Evolutionary conservation across 2,888 invertebrate genomes (phyloP).

Genomic region (Xanthorhoe designata): DNA sequence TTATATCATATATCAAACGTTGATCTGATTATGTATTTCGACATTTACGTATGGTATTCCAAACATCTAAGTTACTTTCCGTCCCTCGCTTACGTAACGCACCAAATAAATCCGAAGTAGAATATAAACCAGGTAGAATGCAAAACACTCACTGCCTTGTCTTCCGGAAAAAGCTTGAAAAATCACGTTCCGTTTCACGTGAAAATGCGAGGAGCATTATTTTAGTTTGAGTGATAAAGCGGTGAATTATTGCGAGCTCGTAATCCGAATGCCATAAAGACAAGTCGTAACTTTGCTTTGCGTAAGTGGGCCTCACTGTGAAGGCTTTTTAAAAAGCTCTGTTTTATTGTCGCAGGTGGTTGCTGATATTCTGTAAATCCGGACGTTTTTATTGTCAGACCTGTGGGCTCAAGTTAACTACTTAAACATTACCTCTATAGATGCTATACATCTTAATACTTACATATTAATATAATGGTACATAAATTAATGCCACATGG

Average conservation of each 20-base stretch:
- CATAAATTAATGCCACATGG: too few relatives aligned
- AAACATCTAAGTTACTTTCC: constrained; percentile 3
- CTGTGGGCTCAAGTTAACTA: not conserved
- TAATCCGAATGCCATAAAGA: constrained; percentile 43
- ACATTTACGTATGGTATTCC: not conserved
- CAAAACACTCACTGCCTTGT: constrained; percentile 9
- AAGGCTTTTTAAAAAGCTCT: constrained; percentile 38
- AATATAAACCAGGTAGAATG: constrained; percentile 15
- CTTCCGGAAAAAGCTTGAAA: constrained; percentile 23
- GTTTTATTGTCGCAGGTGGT: constrained; percentile 14
- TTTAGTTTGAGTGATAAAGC: constrained; percentile 62
- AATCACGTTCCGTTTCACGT: constrained; percentile 28
- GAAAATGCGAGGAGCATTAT: constrained; percentile 46
- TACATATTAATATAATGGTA: too few relatives aligned
- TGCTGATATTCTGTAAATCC: not conserved
- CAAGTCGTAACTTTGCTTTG: constrained; percentile 42
- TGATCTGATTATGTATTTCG: not conserved
- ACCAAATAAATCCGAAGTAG: constrained; percentile 4
- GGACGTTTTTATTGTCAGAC: not conserved
- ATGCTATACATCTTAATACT: too few relatives aligned
- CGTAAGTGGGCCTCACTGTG: constrained; percentile 41
- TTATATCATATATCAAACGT: too few relatives aligned
- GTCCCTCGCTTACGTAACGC: constrained; percentile 4
- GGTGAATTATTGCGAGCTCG: constrained; percentile 56
- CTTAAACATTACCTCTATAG: too few relatives aligned